phyloP scores from a whole-genome alignment of 2,113 vertebrate species.

The Cyanistes caeruleus region DNA sequence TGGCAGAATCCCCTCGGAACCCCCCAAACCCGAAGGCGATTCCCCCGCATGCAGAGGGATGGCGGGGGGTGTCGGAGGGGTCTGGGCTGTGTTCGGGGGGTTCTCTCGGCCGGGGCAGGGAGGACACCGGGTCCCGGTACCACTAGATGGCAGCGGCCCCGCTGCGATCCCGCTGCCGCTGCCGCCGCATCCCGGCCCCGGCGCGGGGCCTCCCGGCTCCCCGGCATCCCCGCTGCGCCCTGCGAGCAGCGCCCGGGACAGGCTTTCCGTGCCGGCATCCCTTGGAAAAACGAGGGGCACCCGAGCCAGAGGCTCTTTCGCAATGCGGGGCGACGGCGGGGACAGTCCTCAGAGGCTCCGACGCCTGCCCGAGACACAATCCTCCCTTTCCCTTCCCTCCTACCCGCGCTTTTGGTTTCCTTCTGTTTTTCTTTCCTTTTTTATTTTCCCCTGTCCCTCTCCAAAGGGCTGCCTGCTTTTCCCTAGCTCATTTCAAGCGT shows the following conservation, averaged over 20 bases:
- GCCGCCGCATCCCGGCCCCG: neutral
- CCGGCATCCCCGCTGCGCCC: slow-evolving; percentile 26
- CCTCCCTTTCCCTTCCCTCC: neutral
- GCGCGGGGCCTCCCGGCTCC: slow-evolving; percentile 13
- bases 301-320: neutral
- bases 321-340: neutral
- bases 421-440: neutral
- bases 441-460: neutral
- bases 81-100: neutral
- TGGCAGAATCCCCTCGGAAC: neutral
- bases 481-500: neutral
- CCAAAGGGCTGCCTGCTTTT: neutral
- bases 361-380: neutral
- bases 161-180: neutral
- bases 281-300: slow-evolving; percentile 29
- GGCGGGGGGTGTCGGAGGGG: neutral
- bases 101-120: neutral
- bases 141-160: slow-evolving; percentile 51
- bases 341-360: neutral
- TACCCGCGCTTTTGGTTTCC: neutral
- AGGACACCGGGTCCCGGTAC: neutral
- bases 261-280: neutral
- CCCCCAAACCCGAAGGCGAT: neutral
- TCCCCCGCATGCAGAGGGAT: neutral
- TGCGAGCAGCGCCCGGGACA: neutral